Percentiles rank a stretch among this genome's conserved stretches.
phyloP scores from a whole-genome alignment of 2,888 invertebrate genomes.

The Philopedon plagiatum region DNA sequence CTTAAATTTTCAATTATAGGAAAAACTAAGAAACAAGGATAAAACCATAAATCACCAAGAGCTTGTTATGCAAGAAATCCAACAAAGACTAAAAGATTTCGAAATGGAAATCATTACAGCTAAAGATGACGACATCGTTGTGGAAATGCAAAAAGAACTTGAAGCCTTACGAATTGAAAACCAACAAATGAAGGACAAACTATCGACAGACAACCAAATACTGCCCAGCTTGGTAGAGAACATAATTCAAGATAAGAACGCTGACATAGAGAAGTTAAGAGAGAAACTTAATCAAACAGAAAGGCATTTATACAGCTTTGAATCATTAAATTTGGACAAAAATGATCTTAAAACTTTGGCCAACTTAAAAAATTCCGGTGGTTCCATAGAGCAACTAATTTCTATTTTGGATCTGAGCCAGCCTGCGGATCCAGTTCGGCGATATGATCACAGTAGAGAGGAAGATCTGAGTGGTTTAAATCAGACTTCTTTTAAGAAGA shows the following conservation, averaged over 20 bases:
- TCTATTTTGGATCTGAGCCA: conserved; percentile 83
- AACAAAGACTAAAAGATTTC: conserved; percentile 72
- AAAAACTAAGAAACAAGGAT: conserved; percentile 75
- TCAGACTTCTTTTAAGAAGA: conserved; percentile 38
- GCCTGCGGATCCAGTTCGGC: conserved; percentile 70
- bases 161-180: conserved; percentile 68
- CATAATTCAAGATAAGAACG: conserved; percentile 79
- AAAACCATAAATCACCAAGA: conserved; percentile 76
- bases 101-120: conserved; percentile 67
- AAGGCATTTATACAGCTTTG: conserved; percentile 70
- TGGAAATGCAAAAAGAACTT: conserved; percentile 72
- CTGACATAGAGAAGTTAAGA: conserved; percentile 76
- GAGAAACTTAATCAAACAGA: conserved; percentile 73
- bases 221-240: conserved; percentile 73
- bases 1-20: conserved; percentile 60
- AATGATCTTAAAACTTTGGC: conserved; percentile 70
- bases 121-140: conserved; percentile 68
- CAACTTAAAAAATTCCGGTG: conserved; percentile 74
- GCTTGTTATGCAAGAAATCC: conserved; percentile 75
- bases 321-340: conserved; percentile 75
- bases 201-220: conserved; percentile 70
- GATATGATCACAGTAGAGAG: conserved; percentile 50
- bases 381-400: conserved; percentile 80
- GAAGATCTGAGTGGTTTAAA: conserved; percentile 51
- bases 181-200: conserved; percentile 67